A percentile compares a stretch with the other conserved stretches of the same genome.
These are phyloP conservation scores for Ciconia boyciana DNA, from an alignment of 2,113 vertebrate genomes.

Conservation along the genomic window DNA sequence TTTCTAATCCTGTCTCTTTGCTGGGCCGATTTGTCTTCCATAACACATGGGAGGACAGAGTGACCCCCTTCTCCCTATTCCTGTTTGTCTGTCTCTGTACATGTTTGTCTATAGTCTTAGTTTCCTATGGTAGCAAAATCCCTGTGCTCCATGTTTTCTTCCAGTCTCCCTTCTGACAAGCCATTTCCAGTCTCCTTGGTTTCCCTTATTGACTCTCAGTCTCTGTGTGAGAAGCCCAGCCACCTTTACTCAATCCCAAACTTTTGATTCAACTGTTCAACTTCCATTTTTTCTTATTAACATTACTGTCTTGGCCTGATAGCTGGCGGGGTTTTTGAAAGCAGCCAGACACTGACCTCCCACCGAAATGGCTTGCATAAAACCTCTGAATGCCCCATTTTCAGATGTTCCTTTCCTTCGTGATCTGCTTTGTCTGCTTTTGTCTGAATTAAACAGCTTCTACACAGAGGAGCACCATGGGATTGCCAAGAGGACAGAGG, in stretches of 20 bases:
- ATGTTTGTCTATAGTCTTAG: not conserved
- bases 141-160: not conserved
- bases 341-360: not conserved
- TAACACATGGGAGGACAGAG: not conserved
- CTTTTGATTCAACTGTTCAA: not conserved
- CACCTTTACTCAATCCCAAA: not conserved
- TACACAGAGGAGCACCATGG: not conserved
- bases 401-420: not conserved
- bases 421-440: not conserved
- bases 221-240: not conserved
- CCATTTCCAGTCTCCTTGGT: not conserved
- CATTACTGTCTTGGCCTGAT: not conserved
- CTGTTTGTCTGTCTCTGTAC: not conserved
- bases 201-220: not conserved
- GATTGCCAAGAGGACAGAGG: not conserved
- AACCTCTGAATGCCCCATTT: not conserved
- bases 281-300: not conserved
- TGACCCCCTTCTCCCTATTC: not conserved
- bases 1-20: not conserved
- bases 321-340: not conserved
- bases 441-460: not conserved
- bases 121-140: not conserved
- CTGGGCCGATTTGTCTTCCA: not conserved
- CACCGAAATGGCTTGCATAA: not conserved
- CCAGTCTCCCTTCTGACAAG: not conserved